These are phyloP conservation scores for Capra hircus DNA, from an alignment of 2,113 vertebrate species.

Conservation along the genomic window DNA sequence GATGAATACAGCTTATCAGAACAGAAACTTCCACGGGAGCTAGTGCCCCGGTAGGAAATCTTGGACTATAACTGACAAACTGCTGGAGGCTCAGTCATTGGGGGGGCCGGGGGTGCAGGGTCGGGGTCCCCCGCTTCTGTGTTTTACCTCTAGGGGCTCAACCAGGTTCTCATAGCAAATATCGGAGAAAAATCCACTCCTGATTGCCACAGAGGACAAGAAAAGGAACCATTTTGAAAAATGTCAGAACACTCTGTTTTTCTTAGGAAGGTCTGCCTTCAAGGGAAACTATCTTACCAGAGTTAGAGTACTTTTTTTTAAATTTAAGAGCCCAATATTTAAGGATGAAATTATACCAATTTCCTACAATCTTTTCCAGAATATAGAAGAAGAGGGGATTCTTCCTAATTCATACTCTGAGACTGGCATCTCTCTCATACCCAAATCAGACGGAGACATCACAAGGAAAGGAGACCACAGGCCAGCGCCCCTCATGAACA, in stretches of 20 bases:
- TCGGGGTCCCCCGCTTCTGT: not conserved
- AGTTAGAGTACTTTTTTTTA: not conserved
- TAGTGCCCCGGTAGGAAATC: not conserved
- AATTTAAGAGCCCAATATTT: not conserved
- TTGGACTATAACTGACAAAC: not conserved
- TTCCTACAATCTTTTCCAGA: not conserved
- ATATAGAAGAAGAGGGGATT: not conserved
- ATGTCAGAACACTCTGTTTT: not conserved
- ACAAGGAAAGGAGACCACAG: not conserved
- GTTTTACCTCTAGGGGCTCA: not conserved
- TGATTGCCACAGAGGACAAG: not conserved
- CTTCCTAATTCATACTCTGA: not conserved
- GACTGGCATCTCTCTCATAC: not conserved
- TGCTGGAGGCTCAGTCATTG: not conserved
- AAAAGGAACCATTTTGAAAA: not conserved
- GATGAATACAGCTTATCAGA: not conserved
- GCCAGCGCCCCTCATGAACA: not conserved
- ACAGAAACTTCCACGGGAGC: not conserved
- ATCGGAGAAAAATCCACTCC: not conserved
- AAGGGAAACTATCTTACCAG: not conserved
- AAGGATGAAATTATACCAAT: not conserved
- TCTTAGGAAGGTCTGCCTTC: not conserved
- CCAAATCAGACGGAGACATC: not conserved
- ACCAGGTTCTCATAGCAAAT: not conserved
- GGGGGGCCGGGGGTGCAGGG: fast-evolving